phyloP scores from a whole-genome alignment of 1,140 invertebrate species.

The Trichomalopsis sarcophagae region DNA sequence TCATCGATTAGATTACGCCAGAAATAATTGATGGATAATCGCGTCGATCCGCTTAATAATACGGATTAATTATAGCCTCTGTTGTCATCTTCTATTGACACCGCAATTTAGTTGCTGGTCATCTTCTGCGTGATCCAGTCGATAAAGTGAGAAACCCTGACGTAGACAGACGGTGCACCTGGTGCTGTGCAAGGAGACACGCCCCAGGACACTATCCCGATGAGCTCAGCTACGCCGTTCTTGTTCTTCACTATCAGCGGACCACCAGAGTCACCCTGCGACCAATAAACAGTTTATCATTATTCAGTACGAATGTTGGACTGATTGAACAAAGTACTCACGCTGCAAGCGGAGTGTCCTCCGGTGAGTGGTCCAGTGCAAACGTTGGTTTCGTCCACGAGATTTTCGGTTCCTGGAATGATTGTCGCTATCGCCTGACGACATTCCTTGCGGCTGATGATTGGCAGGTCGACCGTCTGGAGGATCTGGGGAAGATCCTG shows the following conservation, averaged over 20 bases:
- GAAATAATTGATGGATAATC: neutral
- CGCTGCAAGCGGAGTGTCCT: constrained; percentile 77
- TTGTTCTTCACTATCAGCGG: constrained; percentile 65
- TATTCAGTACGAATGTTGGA: neutral
- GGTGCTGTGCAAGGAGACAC: constrained; percentile 79
- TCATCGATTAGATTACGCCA: neutral
- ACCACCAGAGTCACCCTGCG: constrained; percentile 72
- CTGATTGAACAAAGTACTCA: constrained; percentile 53
- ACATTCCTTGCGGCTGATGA: constrained; percentile 58
- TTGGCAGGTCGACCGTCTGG: constrained; percentile 60
- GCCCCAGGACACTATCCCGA: constrained; percentile 85
- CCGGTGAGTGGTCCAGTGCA: constrained; percentile 78
- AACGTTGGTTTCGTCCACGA: constrained; percentile 74
- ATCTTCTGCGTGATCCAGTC: constrained; percentile 64
- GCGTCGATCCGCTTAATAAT: no score
- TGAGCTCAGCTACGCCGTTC: constrained; percentile 1
- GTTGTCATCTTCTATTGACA: no score
- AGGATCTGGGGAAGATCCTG: constrained; percentile 55
- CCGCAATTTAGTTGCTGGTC: no score
- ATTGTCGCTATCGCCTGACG: constrained; percentile 50
- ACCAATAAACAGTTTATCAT: neutral
- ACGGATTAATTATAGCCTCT: no score
- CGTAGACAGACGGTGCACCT: constrained; percentile 81
- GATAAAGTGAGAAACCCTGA: constrained; percentile 76
- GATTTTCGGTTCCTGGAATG: constrained; percentile 45